These are phyloP conservation scores for Bombus affinis DNA, from an alignment of 1,140 invertebrate species.

Conservation along the genomic window DNA sequence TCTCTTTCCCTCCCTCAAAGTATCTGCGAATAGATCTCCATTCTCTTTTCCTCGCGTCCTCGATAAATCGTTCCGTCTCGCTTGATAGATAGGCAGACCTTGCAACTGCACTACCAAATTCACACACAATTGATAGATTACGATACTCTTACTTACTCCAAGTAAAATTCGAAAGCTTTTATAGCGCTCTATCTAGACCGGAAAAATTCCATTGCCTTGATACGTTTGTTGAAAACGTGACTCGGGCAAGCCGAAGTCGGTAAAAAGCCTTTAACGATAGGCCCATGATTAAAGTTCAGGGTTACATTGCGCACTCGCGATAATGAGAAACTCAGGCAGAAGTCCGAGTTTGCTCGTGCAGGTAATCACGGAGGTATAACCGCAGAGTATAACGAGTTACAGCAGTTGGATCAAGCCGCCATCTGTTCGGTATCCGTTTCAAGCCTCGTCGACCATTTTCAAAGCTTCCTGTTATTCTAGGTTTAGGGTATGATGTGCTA, in stretches of 20 bases:
- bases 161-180: neutral
- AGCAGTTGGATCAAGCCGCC: slow-evolving; percentile 47
- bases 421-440: slow-evolving; percentile 45
- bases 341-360: slow-evolving; percentile 47
- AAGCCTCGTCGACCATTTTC: slow-evolving; percentile 36
- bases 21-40: slow-evolving; percentile 45
- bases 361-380: slow-evolving; percentile 46
- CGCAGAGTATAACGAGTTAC: slow-evolving; percentile 42
- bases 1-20: slow-evolving; percentile 17
- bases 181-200: neutral
- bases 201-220: too few relatives aligned
- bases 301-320: slow-evolving; percentile 34
- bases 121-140: neutral
- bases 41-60: slow-evolving; percentile 10
- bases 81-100: neutral
- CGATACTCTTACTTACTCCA: neutral
- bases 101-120: slow-evolving; percentile 33
- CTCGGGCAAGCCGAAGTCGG: neutral
- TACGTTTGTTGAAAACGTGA: neutral
- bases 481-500: neutral
- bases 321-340: slow-evolving; percentile 45
- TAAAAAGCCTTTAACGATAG: slow-evolving; percentile 10
- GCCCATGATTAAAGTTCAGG: slow-evolving; percentile 48
- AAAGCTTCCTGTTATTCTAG: slow-evolving; percentile 23
- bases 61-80: slow-evolving; percentile 40